phyloP scores from a whole-genome alignment of 2,113 vertebrate species.

The Tragulus kanchil region DNA sequence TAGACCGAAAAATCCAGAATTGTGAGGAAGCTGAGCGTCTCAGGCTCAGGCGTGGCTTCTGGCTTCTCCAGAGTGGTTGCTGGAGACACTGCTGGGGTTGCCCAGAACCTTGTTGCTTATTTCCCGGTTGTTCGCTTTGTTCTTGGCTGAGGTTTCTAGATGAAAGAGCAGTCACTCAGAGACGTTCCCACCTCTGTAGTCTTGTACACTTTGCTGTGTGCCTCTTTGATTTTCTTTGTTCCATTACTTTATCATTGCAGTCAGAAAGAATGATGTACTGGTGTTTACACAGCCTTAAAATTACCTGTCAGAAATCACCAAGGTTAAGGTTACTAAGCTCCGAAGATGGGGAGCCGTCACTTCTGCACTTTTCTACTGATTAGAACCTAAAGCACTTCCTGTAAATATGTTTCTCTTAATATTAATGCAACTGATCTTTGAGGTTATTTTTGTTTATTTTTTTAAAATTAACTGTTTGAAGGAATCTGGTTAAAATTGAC shows the following conservation, averaged over 20 bases:
- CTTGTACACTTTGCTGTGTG: background rate
- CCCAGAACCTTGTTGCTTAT: background rate
- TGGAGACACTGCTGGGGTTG: background rate
- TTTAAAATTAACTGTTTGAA: background rate
- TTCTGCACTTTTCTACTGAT: background rate
- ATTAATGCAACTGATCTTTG: background rate
- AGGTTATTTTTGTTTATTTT: background rate
- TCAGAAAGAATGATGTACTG: background rate
- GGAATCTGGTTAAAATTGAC: background rate
- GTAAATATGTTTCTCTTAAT: background rate
- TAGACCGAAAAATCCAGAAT: background rate
- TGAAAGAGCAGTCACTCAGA: background rate
- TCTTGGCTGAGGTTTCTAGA: background rate
- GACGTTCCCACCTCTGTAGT: background rate
- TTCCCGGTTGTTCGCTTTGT: background rate
- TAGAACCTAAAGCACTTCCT: background rate
- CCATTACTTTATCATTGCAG: background rate
- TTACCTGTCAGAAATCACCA: background rate
- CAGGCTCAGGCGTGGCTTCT: background rate
- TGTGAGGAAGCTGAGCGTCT: background rate
- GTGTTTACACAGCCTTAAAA: background rate
- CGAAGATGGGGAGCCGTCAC: background rate
- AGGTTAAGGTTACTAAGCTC: background rate
- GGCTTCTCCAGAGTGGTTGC: background rate
- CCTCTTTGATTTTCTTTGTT: background rate